A percentile compares a stretch with the other conserved stretches of the same genome.
These are phyloP conservation scores for Morpho helenor DNA, from an alignment of 2,888 invertebrate genomes.

Conservation along the genomic window DNA sequence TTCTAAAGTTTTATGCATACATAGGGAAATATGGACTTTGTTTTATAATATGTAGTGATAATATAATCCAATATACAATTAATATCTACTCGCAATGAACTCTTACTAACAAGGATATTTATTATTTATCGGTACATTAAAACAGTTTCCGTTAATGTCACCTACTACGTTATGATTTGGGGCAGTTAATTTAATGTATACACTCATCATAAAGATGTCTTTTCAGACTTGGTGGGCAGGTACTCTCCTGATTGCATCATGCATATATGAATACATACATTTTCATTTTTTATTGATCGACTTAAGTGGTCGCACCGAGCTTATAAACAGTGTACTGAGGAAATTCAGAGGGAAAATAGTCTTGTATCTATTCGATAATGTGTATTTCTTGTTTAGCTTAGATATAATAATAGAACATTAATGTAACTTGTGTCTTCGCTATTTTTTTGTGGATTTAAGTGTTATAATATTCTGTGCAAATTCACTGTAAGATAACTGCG, in stretches of 20 bases:
- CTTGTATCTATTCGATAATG: constrained; percentile 19
- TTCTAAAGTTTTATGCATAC: too few species aligned
- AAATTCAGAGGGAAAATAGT: constrained; percentile 25
- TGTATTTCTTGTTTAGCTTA: constrained; percentile 9
- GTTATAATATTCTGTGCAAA: too few species aligned
- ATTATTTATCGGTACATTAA: too few species aligned
- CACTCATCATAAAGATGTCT: constrained; percentile 47
- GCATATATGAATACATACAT: constrained; percentile 30
- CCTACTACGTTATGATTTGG: constrained; percentile 1
- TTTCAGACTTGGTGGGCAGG: constrained; percentile 22
- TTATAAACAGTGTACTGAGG: constrained; percentile 38
- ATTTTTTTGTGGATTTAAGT: too few species aligned
- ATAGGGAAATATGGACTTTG: too few species aligned
- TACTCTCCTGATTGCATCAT: constrained; percentile 36
- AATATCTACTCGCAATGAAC: too few species aligned
- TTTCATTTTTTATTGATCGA: constrained; percentile 48
- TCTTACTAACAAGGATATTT: too few species aligned
- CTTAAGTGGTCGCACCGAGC: constrained; percentile 39
- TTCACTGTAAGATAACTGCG: too few species aligned
- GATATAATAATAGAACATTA: too few species aligned
- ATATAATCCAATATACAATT: too few species aligned
- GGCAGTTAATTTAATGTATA: constrained; percentile 7
- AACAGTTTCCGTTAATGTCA: neutral
- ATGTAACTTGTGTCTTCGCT: too few species aligned
- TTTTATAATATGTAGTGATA: too few species aligned